Base-by-base conservation (phyloP, 1,140 invertebrate genomes). In the Magallana ariakensis region DNA sequence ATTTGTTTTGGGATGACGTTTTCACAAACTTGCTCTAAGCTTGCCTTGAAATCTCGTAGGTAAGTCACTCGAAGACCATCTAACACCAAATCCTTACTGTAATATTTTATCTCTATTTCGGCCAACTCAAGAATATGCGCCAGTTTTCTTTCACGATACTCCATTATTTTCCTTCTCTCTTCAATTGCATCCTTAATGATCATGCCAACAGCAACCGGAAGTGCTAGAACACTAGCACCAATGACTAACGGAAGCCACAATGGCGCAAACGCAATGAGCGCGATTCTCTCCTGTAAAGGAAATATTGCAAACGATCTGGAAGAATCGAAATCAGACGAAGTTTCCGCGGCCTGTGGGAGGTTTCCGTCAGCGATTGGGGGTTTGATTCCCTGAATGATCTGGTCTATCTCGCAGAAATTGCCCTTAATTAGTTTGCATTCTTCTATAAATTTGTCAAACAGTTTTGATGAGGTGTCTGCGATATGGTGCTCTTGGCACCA, bases 161-260 rank as follows among this genome's bases (percentile, higher is more conserved):
- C 53, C 2, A 26, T 85, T 2, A 86, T 15, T 54, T 88, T 83
- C 26, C 80, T 26, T 55, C 54, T 86, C 22, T 86, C 85, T 8
- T 46, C 55, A 19, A 22, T n/a, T 15, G 70, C 83, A n/a, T 91
- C 88, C 22, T 87, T 85, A 10, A 91, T 85, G 0, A 87, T 80
- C 58, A 89, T 89, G 0, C 88, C 90, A n/a, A 89, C 62, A 4
- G 88, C 88, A 10, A 90, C 87, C 19, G 90, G 90, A 60, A 89
- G 66, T 60, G 88, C 89, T 7, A 91, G 22, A 1, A 90, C 3
- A 11, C 85, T 82, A 9, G 90, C 89, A 7, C 81, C 87, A 13
- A 87, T 86, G 9, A 90, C 89, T n/a, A 90, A 58, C 16, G 90
- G 90, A 46, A 91, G 75, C 89, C 89, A 91, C 0, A 91, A 62